These are phyloP conservation scores for Herpailurus yagouaroundi DNA, from an alignment of 2,113 vertebrate species.

Conservation along the genomic window DNA sequence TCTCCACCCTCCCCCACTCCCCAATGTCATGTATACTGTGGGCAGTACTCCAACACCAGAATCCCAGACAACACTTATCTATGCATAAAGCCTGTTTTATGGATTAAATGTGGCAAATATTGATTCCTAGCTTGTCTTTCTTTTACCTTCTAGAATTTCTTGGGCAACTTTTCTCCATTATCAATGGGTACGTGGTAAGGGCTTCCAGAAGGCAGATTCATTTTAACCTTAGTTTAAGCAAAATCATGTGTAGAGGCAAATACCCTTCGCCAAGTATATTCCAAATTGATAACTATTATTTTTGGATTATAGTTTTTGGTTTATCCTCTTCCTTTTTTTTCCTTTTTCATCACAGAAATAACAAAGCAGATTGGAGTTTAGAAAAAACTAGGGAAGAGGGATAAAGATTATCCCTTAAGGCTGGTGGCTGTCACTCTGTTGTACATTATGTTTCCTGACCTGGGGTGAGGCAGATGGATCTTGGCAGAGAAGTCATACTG, in stretches of 20 bases:
- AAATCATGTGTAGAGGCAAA: background rate
- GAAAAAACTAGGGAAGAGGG: background rate
- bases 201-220: too few species aligned
- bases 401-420: background rate
- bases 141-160: background rate
- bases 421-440: background rate
- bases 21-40: background rate
- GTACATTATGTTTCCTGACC: background rate
- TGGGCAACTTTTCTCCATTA: too few species aligned
- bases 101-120: background rate
- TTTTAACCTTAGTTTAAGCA: conserved; percentile 32
- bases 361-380: background rate
- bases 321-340: background rate
- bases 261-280: conserved; percentile 30
- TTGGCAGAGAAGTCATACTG: background rate
- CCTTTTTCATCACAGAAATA: background rate
- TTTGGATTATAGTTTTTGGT: background rate
- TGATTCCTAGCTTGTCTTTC: conserved; percentile 7
- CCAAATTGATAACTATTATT: background rate
- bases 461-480: background rate
- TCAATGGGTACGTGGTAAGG: too few species aligned
- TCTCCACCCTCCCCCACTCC: background rate
- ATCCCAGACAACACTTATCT: background rate
- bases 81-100: background rate
- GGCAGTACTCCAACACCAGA: background rate